Evolutionary conservation across 1,140 invertebrate genomes (phyloP), one percentile per base, ranked within the genome.

Genomic region (Ceratitis capitata): DNA sequence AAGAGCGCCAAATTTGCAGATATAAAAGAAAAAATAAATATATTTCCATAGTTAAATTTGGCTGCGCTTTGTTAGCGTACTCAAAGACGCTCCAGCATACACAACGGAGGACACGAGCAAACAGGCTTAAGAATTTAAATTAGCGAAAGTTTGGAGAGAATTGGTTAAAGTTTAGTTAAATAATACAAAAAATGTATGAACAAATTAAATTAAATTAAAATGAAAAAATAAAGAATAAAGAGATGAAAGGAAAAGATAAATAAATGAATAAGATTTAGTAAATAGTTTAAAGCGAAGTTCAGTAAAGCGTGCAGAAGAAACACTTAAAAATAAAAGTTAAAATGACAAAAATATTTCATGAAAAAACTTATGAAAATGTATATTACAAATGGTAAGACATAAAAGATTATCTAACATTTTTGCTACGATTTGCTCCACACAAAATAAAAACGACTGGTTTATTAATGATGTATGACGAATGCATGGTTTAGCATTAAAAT

Each of bases 371-470:
- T 56, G 6, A 53, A 3, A 53, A 53, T 14, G 39, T 35, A 16
- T 19, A 35, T 19, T 9, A 78, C 9, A 78, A 78, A 42, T 6
- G 26, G 45, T 23, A 78, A 78, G 2, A 78, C 7, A 4, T 16
- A 78, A 78, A 14, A 78, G 19, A 69, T 32, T 78, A 78, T 78
- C 3, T 45, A 78, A 78, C 7, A 45, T 78, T 78, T n/a, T 78
- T 78, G 69, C 69, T 78, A 78, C 69, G 39, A 78, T 42, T 42
- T 39, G 39, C 61, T 78, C 69, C 19, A 45, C 19, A 78, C 12
- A 42, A 78, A 78, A 78, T 16, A 10, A 42, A 78, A 78, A 78
- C 6, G 69, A 78, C 69, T 78, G 69, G 69, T 78, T 78, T 45
- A n/a, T n/a, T n/a, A 78, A 78, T 45, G 39, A 78, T 78, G 69